phyloP scores from a whole-genome alignment of 2,113 vertebrate species.

The Semnornis frantzii region DNA sequence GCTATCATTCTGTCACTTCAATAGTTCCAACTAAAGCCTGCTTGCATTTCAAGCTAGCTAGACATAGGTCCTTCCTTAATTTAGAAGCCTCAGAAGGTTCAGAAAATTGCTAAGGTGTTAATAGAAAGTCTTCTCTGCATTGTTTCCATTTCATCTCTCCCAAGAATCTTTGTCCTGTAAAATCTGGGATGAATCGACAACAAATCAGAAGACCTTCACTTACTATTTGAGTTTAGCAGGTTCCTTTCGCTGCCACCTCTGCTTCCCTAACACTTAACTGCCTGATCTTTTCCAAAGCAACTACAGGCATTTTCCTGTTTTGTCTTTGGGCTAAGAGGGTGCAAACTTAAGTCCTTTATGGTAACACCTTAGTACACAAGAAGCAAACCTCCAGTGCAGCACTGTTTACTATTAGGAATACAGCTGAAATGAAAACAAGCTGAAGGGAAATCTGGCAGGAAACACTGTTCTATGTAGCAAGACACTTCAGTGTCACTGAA shows the following conservation, averaged over 20 bases:
- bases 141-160: neutral
- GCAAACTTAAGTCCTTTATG: neutral
- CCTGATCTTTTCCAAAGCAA: neutral
- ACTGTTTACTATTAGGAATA: neutral
- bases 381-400: neutral
- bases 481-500: neutral
- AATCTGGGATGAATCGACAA: neutral
- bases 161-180: neutral
- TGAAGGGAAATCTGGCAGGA: neutral
- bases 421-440: neutral
- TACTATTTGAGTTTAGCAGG: neutral
- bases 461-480: neutral
- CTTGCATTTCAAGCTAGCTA: neutral
- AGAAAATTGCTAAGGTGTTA: neutral
- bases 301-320: neutral
- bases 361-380: neutral
- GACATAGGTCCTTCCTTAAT: rapidly evolving
- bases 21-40: neutral
- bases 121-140: neutral
- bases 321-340: neutral
- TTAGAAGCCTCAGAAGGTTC: neutral
- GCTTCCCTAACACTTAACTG: neutral
- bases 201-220: neutral
- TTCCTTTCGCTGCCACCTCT: neutral
- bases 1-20: neutral